Conservation (phyloP, 2,888 invertebrate species). For the Conus canariensis region DNA sequence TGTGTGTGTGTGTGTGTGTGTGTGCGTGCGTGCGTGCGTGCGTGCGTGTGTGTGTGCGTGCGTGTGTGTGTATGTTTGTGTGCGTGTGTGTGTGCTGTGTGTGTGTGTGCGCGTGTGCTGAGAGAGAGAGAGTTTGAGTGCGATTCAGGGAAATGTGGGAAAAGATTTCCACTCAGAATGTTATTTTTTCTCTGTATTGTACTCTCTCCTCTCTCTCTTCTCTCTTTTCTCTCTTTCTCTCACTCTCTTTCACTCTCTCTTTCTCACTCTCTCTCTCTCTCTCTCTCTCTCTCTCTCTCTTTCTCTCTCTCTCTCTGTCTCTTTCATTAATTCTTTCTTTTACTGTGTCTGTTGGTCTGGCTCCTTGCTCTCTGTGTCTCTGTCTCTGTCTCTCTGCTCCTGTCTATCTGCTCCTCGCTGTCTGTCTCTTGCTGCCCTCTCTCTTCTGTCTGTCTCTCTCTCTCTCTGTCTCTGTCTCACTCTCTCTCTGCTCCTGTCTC, state of each 20-base stretch:
- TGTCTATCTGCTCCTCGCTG: background rate
- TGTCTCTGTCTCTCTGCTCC: constrained; percentile 3
- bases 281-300: background rate
- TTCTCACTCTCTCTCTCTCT: background rate
- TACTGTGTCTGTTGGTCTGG: background rate
- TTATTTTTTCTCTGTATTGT: too few species aligned
- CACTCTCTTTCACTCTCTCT: constrained; percentile 60
- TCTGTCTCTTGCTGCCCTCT: background rate
- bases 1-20: too few species aligned
- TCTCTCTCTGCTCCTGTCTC: constrained; percentile 6
- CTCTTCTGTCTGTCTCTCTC: background rate
- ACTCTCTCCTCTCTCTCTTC: too few species aligned
- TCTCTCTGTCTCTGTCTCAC: constrained; percentile 7
- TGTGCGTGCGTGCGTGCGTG: background rate
- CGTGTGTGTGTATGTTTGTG: background rate
- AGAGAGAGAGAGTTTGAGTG: too few species aligned
- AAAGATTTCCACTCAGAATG: too few species aligned
- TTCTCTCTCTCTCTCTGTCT: background rate
- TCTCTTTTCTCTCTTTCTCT: constrained; percentile 73
- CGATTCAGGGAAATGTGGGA: too few species aligned
- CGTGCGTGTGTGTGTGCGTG: background rate
- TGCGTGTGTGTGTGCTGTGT: background rate
- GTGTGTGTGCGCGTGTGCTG: too few species aligned
- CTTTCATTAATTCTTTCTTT: background rate
- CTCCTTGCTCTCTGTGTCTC: background rate